Percentiles rank a stretch among this genome's conserved stretches.
Evolutionary conservation across 2,888 invertebrate species (phyloP).

Genomic region (Mongoloraphidia duomilia): DNA sequence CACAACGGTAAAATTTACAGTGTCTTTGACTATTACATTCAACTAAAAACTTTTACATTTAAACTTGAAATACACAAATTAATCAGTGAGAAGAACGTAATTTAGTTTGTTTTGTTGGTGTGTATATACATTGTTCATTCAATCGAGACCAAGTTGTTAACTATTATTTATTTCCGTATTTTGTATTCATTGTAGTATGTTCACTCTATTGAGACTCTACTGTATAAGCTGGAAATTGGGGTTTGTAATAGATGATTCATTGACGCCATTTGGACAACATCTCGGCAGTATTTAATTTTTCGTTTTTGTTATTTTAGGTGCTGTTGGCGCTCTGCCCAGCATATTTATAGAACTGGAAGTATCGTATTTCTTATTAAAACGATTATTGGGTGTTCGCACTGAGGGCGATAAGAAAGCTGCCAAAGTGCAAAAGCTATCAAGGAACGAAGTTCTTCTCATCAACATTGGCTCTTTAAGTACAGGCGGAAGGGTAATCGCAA

Average conservation of each 20-base stretch:
- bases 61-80: no score
- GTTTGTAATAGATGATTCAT: not conserved
- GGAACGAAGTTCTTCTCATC: constrained; percentile 83
- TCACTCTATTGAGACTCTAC: no score
- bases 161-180: no score
- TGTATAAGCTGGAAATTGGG: no score
- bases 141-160: no score
- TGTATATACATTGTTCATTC: no score
- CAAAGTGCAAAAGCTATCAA: constrained; percentile 85
- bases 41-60: no score
- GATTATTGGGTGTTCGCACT: constrained; percentile 91
- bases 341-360: constrained; percentile 95
- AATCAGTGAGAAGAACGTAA: no score
- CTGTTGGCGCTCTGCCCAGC: constrained; percentile 90
- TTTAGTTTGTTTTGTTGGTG: no score
- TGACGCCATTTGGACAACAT: not conserved
- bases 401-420: constrained; percentile 99
- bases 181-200: no score
- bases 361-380: constrained; percentile 89
- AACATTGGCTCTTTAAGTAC: constrained; percentile 99
- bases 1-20: no score
- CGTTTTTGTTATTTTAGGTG: constrained; percentile 46
- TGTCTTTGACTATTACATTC: no score
- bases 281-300: not conserved
- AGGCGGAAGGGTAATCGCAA: constrained; percentile 88